Conservation (phyloP, 2,888 invertebrate genomes). For the Erynnis tages region DNA sequence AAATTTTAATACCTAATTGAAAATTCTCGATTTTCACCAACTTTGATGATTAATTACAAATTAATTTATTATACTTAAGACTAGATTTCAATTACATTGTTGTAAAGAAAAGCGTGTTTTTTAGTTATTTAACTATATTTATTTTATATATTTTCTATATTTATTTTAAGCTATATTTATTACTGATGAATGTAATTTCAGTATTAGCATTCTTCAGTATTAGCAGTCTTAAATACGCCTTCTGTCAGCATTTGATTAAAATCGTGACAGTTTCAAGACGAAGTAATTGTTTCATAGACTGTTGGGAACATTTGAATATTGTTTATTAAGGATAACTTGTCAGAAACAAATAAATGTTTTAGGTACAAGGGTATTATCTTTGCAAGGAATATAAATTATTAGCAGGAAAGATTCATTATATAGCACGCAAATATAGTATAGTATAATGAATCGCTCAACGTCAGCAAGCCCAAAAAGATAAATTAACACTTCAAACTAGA, state of each 20-base stretch:
- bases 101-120: too few relatives aligned
- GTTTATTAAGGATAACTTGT: neutral
- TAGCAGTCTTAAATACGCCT: neutral
- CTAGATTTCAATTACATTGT: too few relatives aligned
- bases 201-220: slow-evolving; percentile 4
- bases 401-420: slow-evolving; percentile 21
- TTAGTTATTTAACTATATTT: too few relatives aligned
- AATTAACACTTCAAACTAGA: slow-evolving; percentile 19
- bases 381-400: slow-evolving; percentile 20
- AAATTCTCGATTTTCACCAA: too few relatives aligned
- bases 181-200: slow-evolving; percentile 5
- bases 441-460: slow-evolving; percentile 25
- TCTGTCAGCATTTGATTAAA: slow-evolving; percentile 11
- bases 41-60: too few relatives aligned
- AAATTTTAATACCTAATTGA: too few relatives aligned
- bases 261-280: slow-evolving; percentile 1
- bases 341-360: slow-evolving; percentile 1
- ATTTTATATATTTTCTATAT: too few relatives aligned
- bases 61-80: too few relatives aligned
- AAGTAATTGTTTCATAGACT: slow-evolving; percentile 16
- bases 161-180: too few relatives aligned
- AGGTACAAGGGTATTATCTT: slow-evolving; percentile 13
- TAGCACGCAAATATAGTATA: slow-evolving; percentile 22
- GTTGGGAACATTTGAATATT: neutral
- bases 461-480: slow-evolving; percentile 21